Conservation (phyloP, 2,113 vertebrate species). For the Toxotes chatareus region DNA sequence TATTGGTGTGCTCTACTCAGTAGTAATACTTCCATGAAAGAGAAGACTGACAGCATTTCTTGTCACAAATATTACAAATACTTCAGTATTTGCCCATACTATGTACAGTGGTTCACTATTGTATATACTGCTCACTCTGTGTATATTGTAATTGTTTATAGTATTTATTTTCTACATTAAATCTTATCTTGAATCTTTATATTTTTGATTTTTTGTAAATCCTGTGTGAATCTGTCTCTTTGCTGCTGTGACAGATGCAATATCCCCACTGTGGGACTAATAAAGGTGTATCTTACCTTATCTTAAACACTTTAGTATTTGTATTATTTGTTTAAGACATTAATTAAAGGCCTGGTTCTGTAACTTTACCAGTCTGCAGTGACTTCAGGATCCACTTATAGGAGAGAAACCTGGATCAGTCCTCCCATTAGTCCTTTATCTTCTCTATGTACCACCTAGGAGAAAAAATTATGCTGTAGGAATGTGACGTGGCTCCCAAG, state of each 20-base stretch:
- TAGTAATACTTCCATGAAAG: conserved; percentile 9
- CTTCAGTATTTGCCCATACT: too few relatives aligned
- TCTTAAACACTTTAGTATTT: background rate
- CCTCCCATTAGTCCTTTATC: conserved; percentile 24
- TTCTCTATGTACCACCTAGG: conserved; percentile 71
- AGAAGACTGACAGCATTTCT: background rate
- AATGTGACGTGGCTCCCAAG: conserved; percentile 38
- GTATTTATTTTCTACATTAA: too few relatives aligned
- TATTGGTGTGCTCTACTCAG: conserved; percentile 9
- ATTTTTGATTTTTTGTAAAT: too few relatives aligned
- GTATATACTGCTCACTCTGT: too few relatives aligned
- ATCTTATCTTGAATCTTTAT: too few relatives aligned
- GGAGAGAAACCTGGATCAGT: conserved; percentile 10
- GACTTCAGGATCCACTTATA: conserved; percentile 15
- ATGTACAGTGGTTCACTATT: too few relatives aligned
- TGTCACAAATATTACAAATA: background rate
- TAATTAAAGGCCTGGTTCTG: conserved; percentile 7
- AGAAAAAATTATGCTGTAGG: conserved; percentile 53
- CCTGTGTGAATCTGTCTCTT: too few relatives aligned
- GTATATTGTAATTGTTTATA: too few relatives aligned
- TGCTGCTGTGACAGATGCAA: too few relatives aligned
- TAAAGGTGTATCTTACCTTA: too few relatives aligned
- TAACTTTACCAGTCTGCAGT: background rate
- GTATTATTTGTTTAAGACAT: conserved; percentile 33
- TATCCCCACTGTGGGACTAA: too few relatives aligned